phyloP scores from a whole-genome alignment of 2,797 vertebrate genomes.

The Tauraco hartlaubi region DNA sequence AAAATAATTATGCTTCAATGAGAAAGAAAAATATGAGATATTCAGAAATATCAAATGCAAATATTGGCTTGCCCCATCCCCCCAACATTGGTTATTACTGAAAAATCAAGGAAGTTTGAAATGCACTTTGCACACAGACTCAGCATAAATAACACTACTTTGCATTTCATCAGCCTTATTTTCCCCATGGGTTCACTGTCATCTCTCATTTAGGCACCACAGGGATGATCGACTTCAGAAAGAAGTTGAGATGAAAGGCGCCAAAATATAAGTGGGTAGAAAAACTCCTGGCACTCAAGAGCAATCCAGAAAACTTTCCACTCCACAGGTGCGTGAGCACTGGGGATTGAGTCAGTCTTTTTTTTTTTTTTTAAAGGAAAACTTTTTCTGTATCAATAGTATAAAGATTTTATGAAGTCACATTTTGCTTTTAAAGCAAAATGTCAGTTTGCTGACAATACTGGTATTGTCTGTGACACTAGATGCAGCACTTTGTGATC shows the following conservation, averaged over 20 bases:
- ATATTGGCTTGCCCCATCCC: not conserved
- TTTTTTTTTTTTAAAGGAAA: not conserved
- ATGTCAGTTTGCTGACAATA: not conserved
- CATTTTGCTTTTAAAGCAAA: not conserved
- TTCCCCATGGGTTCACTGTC: conserved; percentile 65
- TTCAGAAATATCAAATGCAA: conserved; percentile 38
- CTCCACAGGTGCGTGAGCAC: not conserved
- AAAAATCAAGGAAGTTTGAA: conserved; percentile 63
- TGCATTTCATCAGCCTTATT: conserved; percentile 71
- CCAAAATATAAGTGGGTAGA: conserved; percentile 22
- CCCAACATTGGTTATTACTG: not conserved
- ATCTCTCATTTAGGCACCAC: conserved; percentile 67
- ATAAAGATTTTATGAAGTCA: not conserved
- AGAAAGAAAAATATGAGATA: not conserved
- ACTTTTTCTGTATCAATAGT: not conserved
- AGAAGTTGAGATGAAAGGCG: conserved; percentile 56
- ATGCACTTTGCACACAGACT: conserved; percentile 55
- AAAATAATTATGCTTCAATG: not conserved
- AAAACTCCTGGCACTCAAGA: not conserved
- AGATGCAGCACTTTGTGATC: not conserved
- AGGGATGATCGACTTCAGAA: conserved; percentile 64
- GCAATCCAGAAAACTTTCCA: conserved; percentile 8
- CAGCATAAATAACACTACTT: conserved; percentile 44
- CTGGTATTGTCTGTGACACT: not conserved
- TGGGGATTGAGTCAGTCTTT: not conserved